Conservation (phyloP, 2,113 vertebrate species). For the Eptatretus burgeri region DNA sequence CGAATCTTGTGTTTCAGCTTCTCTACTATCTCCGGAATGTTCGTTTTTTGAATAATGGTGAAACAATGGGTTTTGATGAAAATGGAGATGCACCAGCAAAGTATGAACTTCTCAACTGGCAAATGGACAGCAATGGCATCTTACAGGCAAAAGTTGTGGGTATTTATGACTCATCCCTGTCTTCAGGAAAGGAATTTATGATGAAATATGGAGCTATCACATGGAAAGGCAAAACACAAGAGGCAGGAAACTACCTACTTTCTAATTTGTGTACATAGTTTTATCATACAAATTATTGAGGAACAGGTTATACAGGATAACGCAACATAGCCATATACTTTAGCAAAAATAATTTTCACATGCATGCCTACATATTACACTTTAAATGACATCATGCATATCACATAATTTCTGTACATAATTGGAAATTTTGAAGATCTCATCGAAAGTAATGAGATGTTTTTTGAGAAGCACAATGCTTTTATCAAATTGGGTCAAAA, state of each 20-base stretch:
- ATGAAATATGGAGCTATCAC: not conserved
- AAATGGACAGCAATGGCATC: not conserved
- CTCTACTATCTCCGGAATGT: not conserved
- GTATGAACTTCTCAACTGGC: not conserved
- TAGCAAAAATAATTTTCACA: too few species aligned
- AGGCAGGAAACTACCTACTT: not conserved
- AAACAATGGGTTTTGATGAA: not conserved
- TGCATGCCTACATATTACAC: too few species aligned
- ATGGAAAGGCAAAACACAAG: not conserved
- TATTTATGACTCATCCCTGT: not conserved
- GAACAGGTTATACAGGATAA: too few species aligned
- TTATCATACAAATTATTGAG: too few species aligned
- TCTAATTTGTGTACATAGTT: too few species aligned
- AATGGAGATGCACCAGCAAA: not conserved
- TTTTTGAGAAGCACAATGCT: too few species aligned
- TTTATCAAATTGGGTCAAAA: too few species aligned
- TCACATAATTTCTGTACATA: too few species aligned
- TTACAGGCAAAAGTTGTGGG: not conserved
- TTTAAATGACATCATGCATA: too few species aligned
- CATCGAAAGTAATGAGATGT: too few species aligned
- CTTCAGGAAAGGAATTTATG: not conserved
- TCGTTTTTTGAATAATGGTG: not conserved
- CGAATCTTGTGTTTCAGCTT: not conserved
- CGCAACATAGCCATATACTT: too few species aligned
- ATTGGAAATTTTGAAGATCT: too few species aligned